Evolutionary conservation across 2,113 vertebrate genomes (phyloP).

Genomic region (Lathamus discolor): DNA sequence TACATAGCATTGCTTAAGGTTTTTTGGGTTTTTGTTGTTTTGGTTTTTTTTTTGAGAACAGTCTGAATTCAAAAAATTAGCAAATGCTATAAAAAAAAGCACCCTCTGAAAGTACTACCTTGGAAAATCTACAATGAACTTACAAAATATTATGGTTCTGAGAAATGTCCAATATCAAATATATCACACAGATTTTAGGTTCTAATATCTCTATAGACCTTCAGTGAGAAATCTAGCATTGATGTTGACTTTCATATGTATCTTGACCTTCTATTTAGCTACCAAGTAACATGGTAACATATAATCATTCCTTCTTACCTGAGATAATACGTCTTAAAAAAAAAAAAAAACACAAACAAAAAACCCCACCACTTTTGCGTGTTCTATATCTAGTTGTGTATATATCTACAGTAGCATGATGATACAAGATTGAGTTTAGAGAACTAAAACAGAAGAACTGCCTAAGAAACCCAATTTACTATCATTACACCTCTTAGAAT

Average conservation of each 20-base stretch:
- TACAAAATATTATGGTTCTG: background rate
- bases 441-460: background rate
- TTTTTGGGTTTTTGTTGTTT: background rate
- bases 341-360: background rate
- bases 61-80: too few relatives aligned
- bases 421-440: background rate
- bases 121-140: background rate
- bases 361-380: background rate
- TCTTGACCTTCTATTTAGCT: background rate
- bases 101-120: accelerated
- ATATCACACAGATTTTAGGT: background rate
- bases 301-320: background rate
- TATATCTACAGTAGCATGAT: background rate
- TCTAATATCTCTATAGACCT: background rate
- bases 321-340: background rate
- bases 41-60: background rate
- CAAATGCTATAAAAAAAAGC: background rate
- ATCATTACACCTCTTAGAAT: background rate
- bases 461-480: background rate
- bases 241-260: background rate
- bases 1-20: background rate
- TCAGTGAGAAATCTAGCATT: background rate
- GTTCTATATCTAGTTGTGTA: background rate
- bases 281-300: background rate
- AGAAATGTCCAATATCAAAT: background rate